Evolutionary conservation across 2,888 invertebrate species (phyloP), one percentile per base, ranked within the genome.

Genomic region (Tenthredo mesomela): DNA sequence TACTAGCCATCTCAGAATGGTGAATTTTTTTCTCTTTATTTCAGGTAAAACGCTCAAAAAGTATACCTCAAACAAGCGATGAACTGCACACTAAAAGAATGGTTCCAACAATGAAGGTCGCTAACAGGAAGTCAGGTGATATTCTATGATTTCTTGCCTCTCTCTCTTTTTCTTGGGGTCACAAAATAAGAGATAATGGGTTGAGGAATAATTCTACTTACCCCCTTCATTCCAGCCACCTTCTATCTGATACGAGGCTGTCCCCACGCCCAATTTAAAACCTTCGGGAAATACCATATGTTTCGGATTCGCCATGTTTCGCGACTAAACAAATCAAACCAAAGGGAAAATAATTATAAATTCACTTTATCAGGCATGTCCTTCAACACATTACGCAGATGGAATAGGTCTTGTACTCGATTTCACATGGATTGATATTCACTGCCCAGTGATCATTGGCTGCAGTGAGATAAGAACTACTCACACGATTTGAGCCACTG

Each of bases 301-400:
- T 61, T 80, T n/a, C 33, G 61, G 1, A 21, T 40, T 37, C 6
- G n/a, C 40, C 78, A 80, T 80, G 37, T n/a, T 80, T 58, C 58
- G 10, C 25, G 40, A 40, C 37, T n/a, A 15, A n/a, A 37, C 9
- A 40, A 21, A 21, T 78, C 4, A 10, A 37, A 58, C 7, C 10
- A 21, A 21, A 37, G 21, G 18, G 5, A 58, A 40, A 33, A 37
- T 25, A 3, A 25, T 25, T 61, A 12, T 54, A 37, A 37, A 70
- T 9, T 7, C 1, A 33, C 2, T 37, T 10, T 5, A 86, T 93
- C 93, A 77, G 89, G 93, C 83, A 92, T 86, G 0, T 91, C 90
- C 43, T 47, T 15, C 94, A 94, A 65, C 54, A n/a, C n/a, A 54
- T 54, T n/a, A 54, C 7, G n/a, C 15, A 7, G 6, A 6, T 54